These are phyloP conservation scores for Stegophylla sp. DNA, from an alignment of 2,888 invertebrate species.

Conservation along the genomic window DNA sequence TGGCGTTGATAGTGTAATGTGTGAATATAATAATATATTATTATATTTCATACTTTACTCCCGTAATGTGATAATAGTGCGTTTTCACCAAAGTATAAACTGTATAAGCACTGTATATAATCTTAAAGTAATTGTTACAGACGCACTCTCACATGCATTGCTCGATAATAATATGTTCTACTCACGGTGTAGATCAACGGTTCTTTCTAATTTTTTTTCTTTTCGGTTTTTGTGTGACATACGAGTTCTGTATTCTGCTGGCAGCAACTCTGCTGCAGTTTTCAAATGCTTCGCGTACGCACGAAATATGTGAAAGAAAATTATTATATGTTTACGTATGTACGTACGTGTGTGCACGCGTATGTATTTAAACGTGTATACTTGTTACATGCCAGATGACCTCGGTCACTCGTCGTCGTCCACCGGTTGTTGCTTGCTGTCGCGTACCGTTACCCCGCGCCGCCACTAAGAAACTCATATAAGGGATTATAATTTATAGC, in stretches of 20 bases:
- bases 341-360: no score
- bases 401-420: constrained; percentile 38
- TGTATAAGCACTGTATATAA: no score
- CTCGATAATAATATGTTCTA: no score
- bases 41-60: no score
- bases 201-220: constrained; percentile 1
- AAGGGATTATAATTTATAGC: constrained; percentile 12
- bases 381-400: constrained; percentile 12
- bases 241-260: constrained; percentile 18
- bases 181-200: no score
- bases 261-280: background rate
- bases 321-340: background rate
- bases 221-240: constrained; percentile 15
- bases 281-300: background rate
- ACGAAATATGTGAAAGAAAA: background rate
- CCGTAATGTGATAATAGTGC: no score
- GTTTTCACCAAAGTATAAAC: no score
- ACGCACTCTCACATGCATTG: no score
- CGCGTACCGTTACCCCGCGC: background rate
- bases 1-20: no score
- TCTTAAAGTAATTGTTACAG: no score
- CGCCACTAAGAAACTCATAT: background rate
- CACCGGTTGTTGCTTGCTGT: background rate
- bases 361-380: background rate
- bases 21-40: no score